These are phyloP conservation scores for Phyllotis vaccarum DNA, from an alignment of 2,797 vertebrate species.

Conservation along the genomic window DNA sequence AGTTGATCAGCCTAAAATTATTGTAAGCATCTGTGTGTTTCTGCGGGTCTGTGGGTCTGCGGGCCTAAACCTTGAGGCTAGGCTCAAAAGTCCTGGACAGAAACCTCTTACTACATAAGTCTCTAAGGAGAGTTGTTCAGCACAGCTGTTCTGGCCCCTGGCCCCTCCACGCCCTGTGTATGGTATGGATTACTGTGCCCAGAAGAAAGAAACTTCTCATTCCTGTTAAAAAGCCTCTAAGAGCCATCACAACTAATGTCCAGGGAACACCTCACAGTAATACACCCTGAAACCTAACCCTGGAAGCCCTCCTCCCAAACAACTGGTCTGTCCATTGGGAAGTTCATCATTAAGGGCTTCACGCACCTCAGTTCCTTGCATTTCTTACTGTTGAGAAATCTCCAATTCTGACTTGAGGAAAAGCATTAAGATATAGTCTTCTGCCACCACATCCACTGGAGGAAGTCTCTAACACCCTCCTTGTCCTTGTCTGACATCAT, in stretches of 20 bases:
- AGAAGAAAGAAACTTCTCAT: neutral
- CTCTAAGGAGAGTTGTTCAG: too few relatives aligned
- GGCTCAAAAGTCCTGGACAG: too few relatives aligned
- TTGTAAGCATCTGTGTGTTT: too few relatives aligned
- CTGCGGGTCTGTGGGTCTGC: too few relatives aligned
- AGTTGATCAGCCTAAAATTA: too few relatives aligned
- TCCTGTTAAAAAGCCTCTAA: fast-evolving
- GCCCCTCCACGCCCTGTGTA: fast-evolving
- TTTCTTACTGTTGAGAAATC: neutral
- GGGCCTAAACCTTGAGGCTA: too few relatives aligned
- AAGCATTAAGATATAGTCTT: neutral
- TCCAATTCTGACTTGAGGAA: neutral
- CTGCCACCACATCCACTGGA: fast-evolving
- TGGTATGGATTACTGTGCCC: fast-evolving
- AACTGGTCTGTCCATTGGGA: neutral
- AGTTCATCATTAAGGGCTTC: neutral
- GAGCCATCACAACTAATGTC: too few relatives aligned
- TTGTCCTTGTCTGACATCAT: neutral
- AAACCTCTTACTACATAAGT: too few relatives aligned
- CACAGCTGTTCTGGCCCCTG: neutral
- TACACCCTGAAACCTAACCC: neutral
- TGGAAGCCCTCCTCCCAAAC: too few relatives aligned
- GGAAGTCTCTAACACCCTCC: fast-evolving
- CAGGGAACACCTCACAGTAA: neutral
- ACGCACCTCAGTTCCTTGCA: neutral